Percentiles rank a stretch among this genome's conserved stretches.
Evolutionary conservation across 2,797 vertebrate genomes (phyloP).

Genomic region (Falco cherrug): DNA sequence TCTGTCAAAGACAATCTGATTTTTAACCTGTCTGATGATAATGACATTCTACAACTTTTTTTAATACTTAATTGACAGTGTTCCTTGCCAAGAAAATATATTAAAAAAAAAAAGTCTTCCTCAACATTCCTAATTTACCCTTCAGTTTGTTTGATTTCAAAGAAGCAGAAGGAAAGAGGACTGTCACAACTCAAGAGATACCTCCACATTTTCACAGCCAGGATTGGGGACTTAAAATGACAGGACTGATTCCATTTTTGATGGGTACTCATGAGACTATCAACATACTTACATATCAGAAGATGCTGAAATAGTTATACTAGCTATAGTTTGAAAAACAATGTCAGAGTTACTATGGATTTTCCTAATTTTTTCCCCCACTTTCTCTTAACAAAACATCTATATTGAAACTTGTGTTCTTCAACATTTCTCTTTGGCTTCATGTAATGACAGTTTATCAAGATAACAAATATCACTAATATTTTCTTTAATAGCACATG

Average conservation of each 20-base stretch:
- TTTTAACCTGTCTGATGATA: background rate
- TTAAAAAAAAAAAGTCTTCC: background rate
- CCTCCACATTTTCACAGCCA: background rate
- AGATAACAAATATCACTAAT: background rate
- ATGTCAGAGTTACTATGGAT: background rate
- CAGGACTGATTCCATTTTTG: background rate
- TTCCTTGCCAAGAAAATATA: background rate
- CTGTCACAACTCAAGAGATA: background rate
- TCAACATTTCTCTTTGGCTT: background rate
- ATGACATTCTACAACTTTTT: background rate
- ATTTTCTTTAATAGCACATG: background rate
- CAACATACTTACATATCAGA: background rate
- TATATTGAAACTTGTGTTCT: background rate
- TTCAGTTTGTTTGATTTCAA: background rate
- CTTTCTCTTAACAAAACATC: background rate
- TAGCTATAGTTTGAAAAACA: background rate
- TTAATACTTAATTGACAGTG: background rate
- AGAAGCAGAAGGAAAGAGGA: background rate
- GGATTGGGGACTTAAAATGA: background rate
- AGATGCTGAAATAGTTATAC: background rate
- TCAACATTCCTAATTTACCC: background rate
- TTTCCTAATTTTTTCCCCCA: background rate
- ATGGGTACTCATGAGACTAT: background rate
- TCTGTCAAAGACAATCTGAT: background rate
- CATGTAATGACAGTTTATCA: background rate